phyloP scores from a whole-genome alignment of 1,140 invertebrate species.

The Pseudachorutes palmiensis region DNA sequence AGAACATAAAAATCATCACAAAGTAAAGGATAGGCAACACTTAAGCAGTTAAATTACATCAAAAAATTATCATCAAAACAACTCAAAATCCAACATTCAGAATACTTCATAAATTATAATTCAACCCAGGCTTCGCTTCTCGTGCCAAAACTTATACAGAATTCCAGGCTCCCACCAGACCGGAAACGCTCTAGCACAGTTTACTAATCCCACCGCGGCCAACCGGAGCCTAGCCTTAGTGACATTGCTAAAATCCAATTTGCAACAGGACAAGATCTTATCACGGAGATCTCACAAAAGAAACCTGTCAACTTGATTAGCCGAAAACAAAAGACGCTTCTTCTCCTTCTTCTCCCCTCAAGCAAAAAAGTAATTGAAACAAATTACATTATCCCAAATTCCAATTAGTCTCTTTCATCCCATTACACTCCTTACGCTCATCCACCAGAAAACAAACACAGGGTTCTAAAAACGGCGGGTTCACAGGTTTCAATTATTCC shows the following conservation, averaged over 20 bases:
- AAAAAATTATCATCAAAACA: too few species aligned
- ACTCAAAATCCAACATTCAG: too few species aligned
- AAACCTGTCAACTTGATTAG: slow-evolving; percentile 10
- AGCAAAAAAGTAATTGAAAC: slow-evolving; percentile 1
- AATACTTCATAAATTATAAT: too few species aligned
- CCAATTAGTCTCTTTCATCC: not conserved
- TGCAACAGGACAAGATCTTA: not conserved
- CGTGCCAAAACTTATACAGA: too few species aligned
- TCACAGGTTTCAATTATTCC: too few species aligned
- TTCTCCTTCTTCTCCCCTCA: not conserved
- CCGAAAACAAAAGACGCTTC: not conserved
- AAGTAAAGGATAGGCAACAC: not conserved
- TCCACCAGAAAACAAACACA: too few species aligned
- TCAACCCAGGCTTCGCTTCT: not conserved
- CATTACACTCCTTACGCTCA: too few species aligned
- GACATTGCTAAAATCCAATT: too few species aligned
- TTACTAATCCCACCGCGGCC: not conserved
- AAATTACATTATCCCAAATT: not conserved
- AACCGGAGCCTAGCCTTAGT: not conserved
- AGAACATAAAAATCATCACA: not conserved
- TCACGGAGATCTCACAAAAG: not conserved
- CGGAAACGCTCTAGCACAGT: not conserved
- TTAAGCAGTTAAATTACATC: not conserved
- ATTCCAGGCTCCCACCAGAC: not conserved
- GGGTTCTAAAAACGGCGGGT: too few species aligned